Evolutionary conservation across 1,140 invertebrate genomes (phyloP).

Genomic region (Pseudachorutes palmiensis): DNA sequence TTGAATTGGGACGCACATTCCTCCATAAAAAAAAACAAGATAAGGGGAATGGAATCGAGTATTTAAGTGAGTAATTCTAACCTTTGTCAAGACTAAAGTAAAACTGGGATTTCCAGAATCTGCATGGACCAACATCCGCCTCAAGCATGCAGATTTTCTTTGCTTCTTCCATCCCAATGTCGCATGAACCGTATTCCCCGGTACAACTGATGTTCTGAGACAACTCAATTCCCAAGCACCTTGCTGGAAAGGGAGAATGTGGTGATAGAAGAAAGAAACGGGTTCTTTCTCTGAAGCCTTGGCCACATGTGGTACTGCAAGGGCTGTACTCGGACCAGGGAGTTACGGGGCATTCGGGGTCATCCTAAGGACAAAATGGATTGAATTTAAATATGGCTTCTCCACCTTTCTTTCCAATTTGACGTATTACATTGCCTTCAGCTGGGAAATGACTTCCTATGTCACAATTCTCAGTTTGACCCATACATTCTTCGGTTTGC

Average conservation of each 20-base stretch:
- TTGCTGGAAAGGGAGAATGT: conserved; percentile 26
- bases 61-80: background rate
- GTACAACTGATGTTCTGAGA: conserved; percentile 22
- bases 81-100: conserved; percentile 47
- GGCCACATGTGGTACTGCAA: conserved; percentile 62
- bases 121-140: conserved; percentile 67
- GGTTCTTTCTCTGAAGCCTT: conserved; percentile 60
- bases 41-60: background rate
- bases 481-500: conserved; percentile 41
- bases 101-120: conserved; percentile 70
- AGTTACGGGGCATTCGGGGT: conserved; percentile 49
- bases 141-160: conserved; percentile 64
- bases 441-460: background rate
- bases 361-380: conserved; percentile 24
- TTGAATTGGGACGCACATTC: conserved; percentile 47
- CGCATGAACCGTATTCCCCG: conserved; percentile 40
- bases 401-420: background rate
- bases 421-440: background rate
- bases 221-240: conserved; percentile 40
- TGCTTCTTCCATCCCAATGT: conserved; percentile 37
- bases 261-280: conserved; percentile 42
- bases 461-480: conserved; percentile 4
- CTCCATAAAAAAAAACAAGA: background rate
- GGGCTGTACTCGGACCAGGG: conserved; percentile 65
- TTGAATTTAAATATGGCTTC: too few species aligned